Base-by-base conservation (phyloP, 2,888 invertebrate genomes). In the Plebejus anna region DNA sequence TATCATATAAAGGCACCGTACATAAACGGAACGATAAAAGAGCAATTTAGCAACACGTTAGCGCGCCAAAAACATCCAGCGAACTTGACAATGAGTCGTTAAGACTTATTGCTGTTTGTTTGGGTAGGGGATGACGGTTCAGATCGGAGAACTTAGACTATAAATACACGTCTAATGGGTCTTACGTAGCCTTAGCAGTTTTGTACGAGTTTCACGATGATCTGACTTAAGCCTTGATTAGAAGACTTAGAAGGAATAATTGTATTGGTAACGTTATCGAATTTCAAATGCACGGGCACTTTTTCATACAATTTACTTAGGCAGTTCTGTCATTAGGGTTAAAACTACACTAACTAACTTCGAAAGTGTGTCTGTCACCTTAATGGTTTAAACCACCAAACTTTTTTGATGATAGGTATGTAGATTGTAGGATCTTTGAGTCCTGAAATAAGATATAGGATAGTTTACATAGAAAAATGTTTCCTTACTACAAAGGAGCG, bases 41-140 rank as follows among this genome's bases (percentile, higher is more conserved):
- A 79, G 83, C 84, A 84, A 86, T 87, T 89, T 86, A 85, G 83
- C 85, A 85, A 85, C 83, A 85, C 82, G 82, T 82, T 82, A 85
- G 84, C 84, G 85, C 84, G 83, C 82, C 80, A 78, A 82, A 82
- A 80, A 84, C 87, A 86, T 88, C 89, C 90, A 89, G 88, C 85
- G 77, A 87, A 85, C 80, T 82, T 81, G 78, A 93, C 93, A 94
- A 94, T 92, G 88, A 88, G 89, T 91, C 93, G 91, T 93, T 89
- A 92, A 89, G 84, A 79, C 82, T 91, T 85, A 93, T 85, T 89
- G 85, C 87, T 89, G 80, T 84, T 89, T 90, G 88, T 90, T 87
- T 88, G 80, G 78, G 85, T 89, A 89, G 88, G 92, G 84, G 81
- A 84, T 86, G 86, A 85, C 86, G 88, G 88, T 87, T 88, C 85